Conservation (phyloP, 2,888 invertebrate genomes). For the Ommatoiulus sabulosus region DNA sequence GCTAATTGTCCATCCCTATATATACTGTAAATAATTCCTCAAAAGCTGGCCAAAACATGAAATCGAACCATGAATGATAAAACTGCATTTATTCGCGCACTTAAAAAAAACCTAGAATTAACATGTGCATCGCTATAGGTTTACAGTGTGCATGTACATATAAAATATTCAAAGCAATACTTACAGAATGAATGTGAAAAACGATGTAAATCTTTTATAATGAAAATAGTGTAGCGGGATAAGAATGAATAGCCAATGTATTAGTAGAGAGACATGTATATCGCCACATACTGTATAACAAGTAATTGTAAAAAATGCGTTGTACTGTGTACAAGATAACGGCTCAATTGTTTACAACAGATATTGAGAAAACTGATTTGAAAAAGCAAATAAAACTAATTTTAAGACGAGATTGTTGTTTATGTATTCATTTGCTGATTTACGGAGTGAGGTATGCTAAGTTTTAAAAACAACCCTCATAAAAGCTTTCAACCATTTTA, state of each 20-base stretch:
- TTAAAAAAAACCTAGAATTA: constrained; percentile 12
- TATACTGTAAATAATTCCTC: not conserved
- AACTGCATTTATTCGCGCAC: constrained; percentile 3
- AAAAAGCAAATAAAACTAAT: constrained; percentile 36
- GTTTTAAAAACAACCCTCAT: too few species aligned
- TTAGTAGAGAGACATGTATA: constrained; percentile 18
- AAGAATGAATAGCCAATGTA: not conserved
- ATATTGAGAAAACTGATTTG: constrained; percentile 18
- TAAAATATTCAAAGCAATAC: constrained; percentile 38
- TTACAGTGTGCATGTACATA: constrained; percentile 23
- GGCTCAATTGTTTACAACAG: constrained; percentile 21
- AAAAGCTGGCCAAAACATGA: not conserved
- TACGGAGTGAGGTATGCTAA: too few species aligned
- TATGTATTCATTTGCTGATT: too few species aligned
- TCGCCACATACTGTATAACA: constrained; percentile 24
- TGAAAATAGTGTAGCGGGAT: not conserved
- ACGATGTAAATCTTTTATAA: constrained; percentile 40
- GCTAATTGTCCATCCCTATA: not conserved
- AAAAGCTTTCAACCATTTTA: too few species aligned
- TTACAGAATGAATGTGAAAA: not conserved
- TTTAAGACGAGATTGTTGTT: not conserved
- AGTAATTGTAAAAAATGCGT: not conserved
- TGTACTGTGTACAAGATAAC: constrained; percentile 43
- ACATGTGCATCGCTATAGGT: not conserved
- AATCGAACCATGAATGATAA: not conserved